A percentile compares a stretch with the other conserved stretches of the same genome.
Evolutionary conservation across 2,113 vertebrate genomes (phyloP).

Genomic region (Istiophorus platypterus): DNA sequence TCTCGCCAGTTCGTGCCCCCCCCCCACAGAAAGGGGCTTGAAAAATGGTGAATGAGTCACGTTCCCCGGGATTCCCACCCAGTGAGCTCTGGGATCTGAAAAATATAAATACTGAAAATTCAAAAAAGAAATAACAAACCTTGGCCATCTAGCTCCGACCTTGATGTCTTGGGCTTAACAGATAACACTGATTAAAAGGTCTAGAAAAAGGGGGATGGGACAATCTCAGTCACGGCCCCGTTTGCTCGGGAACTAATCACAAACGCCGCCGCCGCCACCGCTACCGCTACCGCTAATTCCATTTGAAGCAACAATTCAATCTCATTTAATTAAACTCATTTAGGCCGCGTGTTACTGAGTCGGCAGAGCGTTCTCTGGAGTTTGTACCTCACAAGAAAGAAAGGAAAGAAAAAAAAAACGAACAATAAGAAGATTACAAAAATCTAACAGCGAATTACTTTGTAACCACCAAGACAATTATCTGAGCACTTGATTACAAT

Average conservation of each 20-base stretch:
- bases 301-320: conserved; percentile 25
- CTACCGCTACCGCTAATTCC: neutral
- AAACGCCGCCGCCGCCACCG: neutral
- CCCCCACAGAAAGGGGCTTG: too few relatives aligned
- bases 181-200: neutral
- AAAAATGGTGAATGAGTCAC: conserved; percentile 30
- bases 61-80: too few relatives aligned
- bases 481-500: too few relatives aligned
- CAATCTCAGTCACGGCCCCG: neutral
- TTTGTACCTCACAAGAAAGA: too few relatives aligned
- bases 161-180: neutral
- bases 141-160: neutral
- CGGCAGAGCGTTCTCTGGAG: neutral
- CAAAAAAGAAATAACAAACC: too few relatives aligned
- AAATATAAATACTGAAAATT: neutral
- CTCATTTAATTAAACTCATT: conserved; percentile 30
- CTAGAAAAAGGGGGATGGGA: neutral
- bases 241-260: neutral
- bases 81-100: too few relatives aligned
- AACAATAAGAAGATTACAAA: neutral
- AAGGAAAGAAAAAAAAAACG: neutral
- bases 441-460: neutral
- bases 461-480: neutral
- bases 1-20: too few relatives aligned
- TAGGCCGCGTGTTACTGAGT: neutral